phyloP scores from a whole-genome alignment of 2,888 invertebrate species.

The Agriopis aurantiaria region DNA sequence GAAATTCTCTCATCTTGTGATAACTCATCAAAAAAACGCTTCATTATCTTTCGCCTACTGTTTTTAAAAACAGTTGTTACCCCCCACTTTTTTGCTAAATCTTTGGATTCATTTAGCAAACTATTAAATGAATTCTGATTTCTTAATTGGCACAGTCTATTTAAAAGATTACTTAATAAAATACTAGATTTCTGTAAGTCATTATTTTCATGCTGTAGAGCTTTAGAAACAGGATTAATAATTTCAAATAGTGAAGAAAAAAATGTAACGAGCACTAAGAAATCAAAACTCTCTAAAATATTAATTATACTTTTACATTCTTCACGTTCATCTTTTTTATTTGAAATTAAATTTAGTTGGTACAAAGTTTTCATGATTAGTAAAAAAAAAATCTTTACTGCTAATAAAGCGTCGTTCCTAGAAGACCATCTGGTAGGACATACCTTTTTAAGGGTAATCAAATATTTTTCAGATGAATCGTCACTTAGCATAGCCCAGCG shows the following conservation, averaged over 20 bases:
- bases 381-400: conserved; percentile 36
- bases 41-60: too few species aligned
- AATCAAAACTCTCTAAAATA: conserved; percentile 42
- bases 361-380: conserved; percentile 36
- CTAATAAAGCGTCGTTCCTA: conserved; percentile 39
- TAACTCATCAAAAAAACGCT: too few species aligned
- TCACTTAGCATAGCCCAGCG: conserved; percentile 45
- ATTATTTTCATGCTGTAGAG: conserved; percentile 50
- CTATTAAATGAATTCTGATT: conserved; percentile 44
- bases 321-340: conserved; percentile 44
- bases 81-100: too few species aligned
- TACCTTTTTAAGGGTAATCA: conserved; percentile 47
- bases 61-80: too few species aligned
- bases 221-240: conserved; percentile 49
- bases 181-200: conserved; percentile 47
- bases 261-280: conserved; percentile 48
- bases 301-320: conserved; percentile 45
- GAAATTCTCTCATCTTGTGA: conserved; percentile 30
- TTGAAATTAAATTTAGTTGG: conserved; percentile 45
- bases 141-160: conserved; percentile 42
- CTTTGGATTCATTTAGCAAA: conserved; percentile 41
- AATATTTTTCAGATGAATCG: conserved; percentile 43
- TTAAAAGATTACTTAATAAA: conserved; percentile 46
- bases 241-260: conserved; percentile 52
- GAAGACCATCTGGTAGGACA: conserved; percentile 46